Base-by-base conservation (phyloP, 2,888 invertebrate genomes). In the Frankliniella fusca region DNA sequence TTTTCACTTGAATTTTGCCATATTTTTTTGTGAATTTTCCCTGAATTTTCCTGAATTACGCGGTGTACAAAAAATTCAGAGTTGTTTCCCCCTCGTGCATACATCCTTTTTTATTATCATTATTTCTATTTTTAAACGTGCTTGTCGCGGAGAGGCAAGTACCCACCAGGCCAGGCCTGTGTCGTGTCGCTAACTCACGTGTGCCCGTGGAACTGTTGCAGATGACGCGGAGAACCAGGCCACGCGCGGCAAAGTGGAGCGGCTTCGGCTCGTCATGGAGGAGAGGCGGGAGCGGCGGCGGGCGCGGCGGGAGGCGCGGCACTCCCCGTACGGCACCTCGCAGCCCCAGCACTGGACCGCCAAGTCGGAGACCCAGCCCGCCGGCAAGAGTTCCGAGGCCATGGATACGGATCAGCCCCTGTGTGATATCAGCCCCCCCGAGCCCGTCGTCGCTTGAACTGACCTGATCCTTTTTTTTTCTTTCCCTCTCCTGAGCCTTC, bases 191-290 rank as follows among this genome's bases (percentile, higher is more conserved):
- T 38, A 38, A 38, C 38, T 38, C 38, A 5, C 38, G 38, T 38
- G 38, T 38, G 38, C 38, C 38, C 38, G 38, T 38, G 38, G 38
- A 38, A 38, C 76, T 80, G 48, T 83, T 12, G 76, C 76, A n/a
- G 88, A 88, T 88, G 84, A 89, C 89, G 85, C 87, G 87, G 94
- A 94, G 85, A 94, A 95, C 87, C 91, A 92, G 85, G 94, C 94
- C 85, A 94, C 95, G 11, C 93, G 95, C 86, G 94, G 94, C 85
- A 97, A 97, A 88, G 91, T 97, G 88, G 94, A 96, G 86, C 95
- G 95, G 85, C 90, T 97, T 82, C 93, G 96, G 85, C 91, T 95
- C 85, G 95, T 97, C 83, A 95, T 97, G 95, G 96, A 96, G 85
- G 95, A 97, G 88, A 92, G 95, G 86, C 93, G 96, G 84, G 94